Base-by-base conservation (phyloP, 2,888 invertebrate genomes). In the Colostygia pectinataria region DNA sequence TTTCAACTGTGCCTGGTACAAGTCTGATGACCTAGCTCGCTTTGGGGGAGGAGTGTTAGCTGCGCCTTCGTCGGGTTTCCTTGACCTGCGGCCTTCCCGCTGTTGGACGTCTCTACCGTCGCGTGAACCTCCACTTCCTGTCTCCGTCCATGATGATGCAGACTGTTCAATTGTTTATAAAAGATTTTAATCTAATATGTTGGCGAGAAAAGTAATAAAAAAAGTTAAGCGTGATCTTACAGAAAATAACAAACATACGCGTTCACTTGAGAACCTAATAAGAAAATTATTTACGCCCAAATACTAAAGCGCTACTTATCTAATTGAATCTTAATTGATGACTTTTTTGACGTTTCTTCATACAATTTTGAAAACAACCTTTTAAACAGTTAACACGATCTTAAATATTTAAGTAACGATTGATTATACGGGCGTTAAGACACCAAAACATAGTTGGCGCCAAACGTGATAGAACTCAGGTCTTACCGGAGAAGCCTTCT, bases 401-500 rank as follows among this genome's bases (percentile, higher is more conserved):
- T 15, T 15, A 4, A 15, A 15, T 15, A n/a, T 4, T 14, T 3
- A 12, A 3, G 4, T 15, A 15, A 15, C 2, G 9, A 5, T 32
- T 49, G 43, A n/a, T n/a, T n/a, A n/a, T n/a, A n/a, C n/a, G n/a
- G n/a, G n/a, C n/a, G n/a, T n/a, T n/a, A n/a, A n/a, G n/a, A 39
- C 38, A 29, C 33, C 32, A 12, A 20, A 46, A 34, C 34, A 14
- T 34, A 18, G 25, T 28, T 64, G 59, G 54, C 57, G 53, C 57
- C 61, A 40, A 49, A 46, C 33, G 13, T 43, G 44, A 42, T 10
- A 31, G 40, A 2, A 3, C 14, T n/a, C 45, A 23, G 59, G 44
- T 89, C 92, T 93, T 81, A 94, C 94, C 71, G 94, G 93, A 77
- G 94, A 93, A 62, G 93, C 92, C 76, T 93, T 94, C 80, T 94